phyloP scores from a whole-genome alignment of 2,888 invertebrate genomes.

The Philhelius pedissequus region DNA sequence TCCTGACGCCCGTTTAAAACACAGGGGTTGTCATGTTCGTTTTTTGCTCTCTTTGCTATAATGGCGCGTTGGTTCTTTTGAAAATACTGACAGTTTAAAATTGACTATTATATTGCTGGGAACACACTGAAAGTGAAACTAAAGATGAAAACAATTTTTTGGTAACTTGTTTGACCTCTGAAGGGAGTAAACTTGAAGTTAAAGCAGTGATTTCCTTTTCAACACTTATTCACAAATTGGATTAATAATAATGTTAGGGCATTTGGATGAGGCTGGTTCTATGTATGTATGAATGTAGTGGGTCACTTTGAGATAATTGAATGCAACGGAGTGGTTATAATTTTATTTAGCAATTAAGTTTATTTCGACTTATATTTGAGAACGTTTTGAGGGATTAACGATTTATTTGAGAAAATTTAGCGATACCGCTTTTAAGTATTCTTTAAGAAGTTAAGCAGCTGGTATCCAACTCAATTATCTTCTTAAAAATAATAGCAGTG shows the following conservation, averaged over 20 bases:
- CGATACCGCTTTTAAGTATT: not conserved
- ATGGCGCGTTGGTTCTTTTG: slow-evolving; percentile 5
- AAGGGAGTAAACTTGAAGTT: slow-evolving; percentile 27
- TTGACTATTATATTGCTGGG: slow-evolving; percentile 53
- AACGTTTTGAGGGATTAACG: slow-evolving; percentile 46
- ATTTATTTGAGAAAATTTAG: slow-evolving; percentile 16
- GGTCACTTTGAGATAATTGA: slow-evolving; percentile 50
- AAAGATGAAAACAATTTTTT: slow-evolving; percentile 2
- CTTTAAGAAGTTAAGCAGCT: not conserved
- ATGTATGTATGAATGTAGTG: slow-evolving; percentile 4
- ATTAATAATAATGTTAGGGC: slow-evolving; percentile 27
- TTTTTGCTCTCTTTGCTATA: not conserved
- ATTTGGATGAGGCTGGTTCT: not conserved
- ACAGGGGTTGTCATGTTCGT: slow-evolving; percentile 59
- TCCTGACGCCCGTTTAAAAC: slow-evolving; percentile 46
- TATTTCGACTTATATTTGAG: slow-evolving; percentile 50
- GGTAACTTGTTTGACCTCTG: slow-evolving; percentile 39
- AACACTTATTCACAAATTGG: slow-evolving; percentile 50
- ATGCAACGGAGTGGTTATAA: slow-evolving; percentile 46
- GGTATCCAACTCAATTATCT: slow-evolving; percentile 28
- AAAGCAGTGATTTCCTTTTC: slow-evolving; percentile 34
- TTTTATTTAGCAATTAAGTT: slow-evolving; percentile 62
- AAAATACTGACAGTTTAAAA: slow-evolving; percentile 58
- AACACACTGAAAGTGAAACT: slow-evolving; percentile 49
- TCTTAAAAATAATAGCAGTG: not conserved